Evolutionary conservation across 2,888 invertebrate genomes (phyloP), one percentile per base, ranked within the genome.

Genomic region (Eupithecia subfuscata): DNA sequence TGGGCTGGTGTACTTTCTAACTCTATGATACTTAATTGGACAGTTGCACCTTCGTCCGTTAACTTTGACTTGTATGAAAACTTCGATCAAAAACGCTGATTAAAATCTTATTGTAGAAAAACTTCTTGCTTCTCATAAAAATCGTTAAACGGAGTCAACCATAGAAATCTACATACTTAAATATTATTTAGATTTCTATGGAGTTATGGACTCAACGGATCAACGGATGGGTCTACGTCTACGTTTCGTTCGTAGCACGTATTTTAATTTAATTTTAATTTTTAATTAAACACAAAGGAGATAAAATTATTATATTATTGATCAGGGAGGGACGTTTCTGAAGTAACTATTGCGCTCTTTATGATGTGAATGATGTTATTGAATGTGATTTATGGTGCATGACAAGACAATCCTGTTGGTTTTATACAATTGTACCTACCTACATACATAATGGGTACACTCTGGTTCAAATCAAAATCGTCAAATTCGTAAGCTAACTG

Each of bases 321-420:
- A 67, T 52, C 22, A 34, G 25, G 14, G 34, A 11, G 12, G 22
- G 52, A 34, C n/a, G n/a, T n/a, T 34, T 40, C 5, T 18, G 16
- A 34, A n/a, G 63, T 34, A 75, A 30, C 25, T 48, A 69, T 71
- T 52, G 11, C 52, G 37, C 52, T 64, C 68, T 45, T 70, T 74
- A 68, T 48, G 71, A 34, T 5, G 34, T 4, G 34, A 37, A 37
- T 37, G 37, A 48, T 69, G 48, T 63, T 52, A 72, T 65, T 75
- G 64, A 65, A 48, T 63, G 48, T 63, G 43, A 72, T 70, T 75
- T 70, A 69, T 69, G 72, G 72, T 45, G 72, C 56, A 40, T 69
- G 64, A 69, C 40, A 68, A 52, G 11, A 22, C 52, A 22, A 52
- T 52, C n/a, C n/a, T 22, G n/a, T 52, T 52, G n/a, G 9, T 52